Conservation (phyloP, 1,140 invertebrate species). For the Glossosoma conforme region DNA sequence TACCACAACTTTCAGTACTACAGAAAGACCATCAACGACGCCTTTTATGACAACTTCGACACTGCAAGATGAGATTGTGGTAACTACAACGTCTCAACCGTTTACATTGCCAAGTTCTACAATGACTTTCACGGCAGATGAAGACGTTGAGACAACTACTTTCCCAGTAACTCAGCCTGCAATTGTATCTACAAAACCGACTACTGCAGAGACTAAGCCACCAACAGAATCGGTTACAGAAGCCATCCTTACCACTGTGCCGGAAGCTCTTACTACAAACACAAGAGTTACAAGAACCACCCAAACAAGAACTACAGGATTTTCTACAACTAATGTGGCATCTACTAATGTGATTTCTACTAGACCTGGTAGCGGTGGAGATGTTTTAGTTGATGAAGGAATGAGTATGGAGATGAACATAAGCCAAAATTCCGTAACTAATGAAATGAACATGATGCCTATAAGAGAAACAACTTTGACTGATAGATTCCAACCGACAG, state of each 20-base stretch:
- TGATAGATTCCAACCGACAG: too few species aligned
- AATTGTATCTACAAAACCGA: conserved; percentile 24
- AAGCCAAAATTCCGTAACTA: too few species aligned
- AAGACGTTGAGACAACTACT: conserved; percentile 11
- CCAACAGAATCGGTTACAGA: conserved; percentile 8
- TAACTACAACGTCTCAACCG: conserved; percentile 11
- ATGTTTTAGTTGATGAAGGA: too few species aligned
- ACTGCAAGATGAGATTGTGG: background rate
- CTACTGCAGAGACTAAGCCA: conserved; percentile 1
- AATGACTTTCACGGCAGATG: conserved; percentile 27
- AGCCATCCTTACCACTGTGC: background rate
- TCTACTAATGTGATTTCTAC: too few species aligned
- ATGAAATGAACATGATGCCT: too few species aligned
- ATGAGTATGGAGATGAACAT: too few species aligned
- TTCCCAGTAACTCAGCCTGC: conserved; percentile 21
- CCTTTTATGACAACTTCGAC: conserved; percentile 27
- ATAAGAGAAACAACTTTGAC: too few species aligned
- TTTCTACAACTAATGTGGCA: background rate
- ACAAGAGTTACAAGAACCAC: background rate
- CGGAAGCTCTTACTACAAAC: background rate
- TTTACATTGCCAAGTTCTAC: conserved; percentile 33
- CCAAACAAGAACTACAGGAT: background rate
- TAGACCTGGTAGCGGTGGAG: too few species aligned
- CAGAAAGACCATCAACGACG: background rate
- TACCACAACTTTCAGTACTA: background rate